Evolutionary conservation across 2,113 vertebrate species (phyloP), one percentile per base, ranked within the genome.

Genomic region (Esox niger): DNA sequence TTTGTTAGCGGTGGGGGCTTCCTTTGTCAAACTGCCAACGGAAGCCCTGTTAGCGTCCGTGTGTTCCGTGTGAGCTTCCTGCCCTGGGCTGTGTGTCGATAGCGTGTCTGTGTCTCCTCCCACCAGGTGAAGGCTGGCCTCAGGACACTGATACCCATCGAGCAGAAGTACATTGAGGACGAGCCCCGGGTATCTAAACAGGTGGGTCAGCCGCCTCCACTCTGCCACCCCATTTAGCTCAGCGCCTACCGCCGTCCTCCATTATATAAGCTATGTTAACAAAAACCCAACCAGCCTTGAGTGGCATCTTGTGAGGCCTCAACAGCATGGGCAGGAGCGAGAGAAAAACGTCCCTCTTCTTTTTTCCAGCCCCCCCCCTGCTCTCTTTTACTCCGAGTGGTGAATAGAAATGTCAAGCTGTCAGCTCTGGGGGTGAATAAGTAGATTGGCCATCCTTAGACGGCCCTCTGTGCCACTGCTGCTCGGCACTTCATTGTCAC

Each of bases 131-230:
- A 97, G 92, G 96, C 96, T 86, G 95, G 96, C 84, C 90, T 99
- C 83, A 91, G 92, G 91, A 97, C 97, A 54, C 84, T 99, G 89
- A 94, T 93, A 79, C 96, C 97, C 82, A 94, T 95, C 86, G 96
- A 99, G 87, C 91, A 95, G 93, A 99, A 99, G 90, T 99, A 99
- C 79, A 97, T 99, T 69, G 97, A 98, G 91, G 96, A 97, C 81
- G 96, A 99, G 87, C 91, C 95, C 84, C 93, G 91, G 91, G 94
- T 98, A 87, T 99, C 97, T 85, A 99, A 98, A 92, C 96, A 99
- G 96, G 97, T 99, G 95, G 73, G 76, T 73, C 17, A 26, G 62
- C 55, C 23, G 9, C 11, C 46, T 29, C 64, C 64, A 66, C 29
- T 23, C 23, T 29, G 26, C 71, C 32, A 49, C 76, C 72, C 70